phyloP scores from a whole-genome alignment of 2,113 vertebrate genomes.

The Mirza zaza region DNA sequence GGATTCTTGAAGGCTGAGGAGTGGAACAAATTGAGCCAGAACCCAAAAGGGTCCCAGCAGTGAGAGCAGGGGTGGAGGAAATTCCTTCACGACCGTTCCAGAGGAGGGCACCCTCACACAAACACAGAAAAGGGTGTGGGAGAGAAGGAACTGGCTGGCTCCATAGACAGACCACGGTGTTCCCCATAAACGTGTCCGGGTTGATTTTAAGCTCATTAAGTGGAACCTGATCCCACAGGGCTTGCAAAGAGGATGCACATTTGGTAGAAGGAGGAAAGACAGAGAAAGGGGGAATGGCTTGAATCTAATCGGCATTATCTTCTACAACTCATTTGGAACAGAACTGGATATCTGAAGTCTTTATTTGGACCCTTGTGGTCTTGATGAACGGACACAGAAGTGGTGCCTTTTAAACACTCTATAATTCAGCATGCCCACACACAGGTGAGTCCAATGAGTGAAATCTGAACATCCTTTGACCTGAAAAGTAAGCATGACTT shows the following conservation, averaged over 20 bases:
- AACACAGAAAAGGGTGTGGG: background rate
- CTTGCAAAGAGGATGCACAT: background rate
- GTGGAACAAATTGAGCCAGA: background rate
- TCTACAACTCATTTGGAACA: background rate
- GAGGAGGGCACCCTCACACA: background rate
- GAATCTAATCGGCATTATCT: background rate
- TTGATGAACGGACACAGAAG: background rate
- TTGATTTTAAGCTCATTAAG: background rate
- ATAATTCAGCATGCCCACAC: background rate
- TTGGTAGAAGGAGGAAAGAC: background rate
- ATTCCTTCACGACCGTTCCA: background rate
- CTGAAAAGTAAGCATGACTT: background rate
- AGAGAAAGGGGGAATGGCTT: background rate
- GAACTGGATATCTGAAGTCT: background rate
- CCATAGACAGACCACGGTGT: background rate
- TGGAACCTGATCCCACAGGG: background rate
- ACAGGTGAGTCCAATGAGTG: background rate
- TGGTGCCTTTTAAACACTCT: background rate
- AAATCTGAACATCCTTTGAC: background rate
- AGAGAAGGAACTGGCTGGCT: background rate
- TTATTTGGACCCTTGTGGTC: background rate
- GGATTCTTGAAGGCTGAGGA: background rate
- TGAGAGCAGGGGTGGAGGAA: background rate
- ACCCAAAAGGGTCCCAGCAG: background rate
- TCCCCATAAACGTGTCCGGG: background rate